Evolutionary conservation across 2,797 vertebrate species (phyloP), one percentile per base, ranked within the genome.

Genomic region (Sebastes hubbsi): DNA sequence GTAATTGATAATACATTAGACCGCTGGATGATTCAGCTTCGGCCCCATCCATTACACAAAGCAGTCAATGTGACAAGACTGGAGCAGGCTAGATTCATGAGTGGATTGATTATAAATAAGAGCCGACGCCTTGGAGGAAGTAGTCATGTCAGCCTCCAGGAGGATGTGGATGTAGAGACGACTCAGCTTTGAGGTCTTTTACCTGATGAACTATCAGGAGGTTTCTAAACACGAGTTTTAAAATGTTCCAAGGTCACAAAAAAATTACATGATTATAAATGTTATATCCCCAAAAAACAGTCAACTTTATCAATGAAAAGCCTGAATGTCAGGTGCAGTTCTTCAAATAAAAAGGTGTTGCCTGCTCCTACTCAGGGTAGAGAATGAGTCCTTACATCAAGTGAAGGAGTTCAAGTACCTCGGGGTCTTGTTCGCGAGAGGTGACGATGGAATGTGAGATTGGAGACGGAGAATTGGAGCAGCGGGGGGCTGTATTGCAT

Each of bases 1-100:
- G 79, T 86, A 85, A 92, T 87, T 87, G 88, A 87, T 88, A 85
- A 81, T 62, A 72, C 80, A 84, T 88, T 80, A 81, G 75, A 72
- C 55, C 11, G 14, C 73, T 5, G 64, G 62, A 72, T 58, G 82
- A 81, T 85, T 82, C 73, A n/a, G 65, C 66, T 54, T 49, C 65
- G 38, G 68, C 24, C 52, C 49, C 63, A 79, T 87, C 75, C 64
- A 32, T 85, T 83, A 77, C 18, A 55, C 20, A 8, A 24, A 67
- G 71, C 74, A 34, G 77, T 25, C 73, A 3, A 64, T 18, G 61
- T 14, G 73, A 67, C 75, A 12, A 8, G 10, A 68, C 27, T 4
- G 59, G n/a, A 78, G 10, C 20, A 0, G 38, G 5, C 24, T 52
- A 4, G 46, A 55, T 20, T 80, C 75, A 59, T 18, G 18, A 34